A percentile compares a stretch with the other conserved stretches of the same genome.
These are phyloP conservation scores for Andricus grossulariae DNA, from an alignment of 1,140 invertebrate genomes.

Conservation along the genomic window DNA sequence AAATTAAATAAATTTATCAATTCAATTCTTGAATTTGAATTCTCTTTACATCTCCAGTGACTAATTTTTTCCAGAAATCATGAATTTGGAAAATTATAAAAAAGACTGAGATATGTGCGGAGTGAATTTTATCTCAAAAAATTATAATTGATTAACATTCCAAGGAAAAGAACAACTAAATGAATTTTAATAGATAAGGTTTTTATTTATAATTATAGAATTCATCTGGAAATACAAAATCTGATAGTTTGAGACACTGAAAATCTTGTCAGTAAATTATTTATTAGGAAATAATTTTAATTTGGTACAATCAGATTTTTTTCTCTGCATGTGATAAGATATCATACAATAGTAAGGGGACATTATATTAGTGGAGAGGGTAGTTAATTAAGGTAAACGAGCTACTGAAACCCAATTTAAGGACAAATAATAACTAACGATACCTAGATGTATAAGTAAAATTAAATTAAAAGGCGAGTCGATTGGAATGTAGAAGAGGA, in stretches of 20 bases:
- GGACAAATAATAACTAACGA: slow-evolving; percentile 23
- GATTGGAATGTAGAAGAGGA: slow-evolving; percentile 10
- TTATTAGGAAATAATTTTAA: slow-evolving; percentile 4
- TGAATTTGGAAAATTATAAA: slow-evolving; percentile 1
- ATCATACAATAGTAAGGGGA: slow-evolving; percentile 8
- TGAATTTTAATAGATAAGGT: not conserved
- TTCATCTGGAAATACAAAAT: not conserved
- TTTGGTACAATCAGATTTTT: not conserved
- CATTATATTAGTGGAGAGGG: slow-evolving; percentile 6
- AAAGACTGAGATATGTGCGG: slow-evolving; percentile 12
- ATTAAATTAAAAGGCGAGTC: not conserved
- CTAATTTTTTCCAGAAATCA: not conserved
- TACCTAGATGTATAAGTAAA: not conserved
- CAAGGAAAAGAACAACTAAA: no score
- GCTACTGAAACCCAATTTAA: slow-evolving; percentile 15
- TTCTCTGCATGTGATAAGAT: slow-evolving; percentile 20
- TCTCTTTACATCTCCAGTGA: no score
- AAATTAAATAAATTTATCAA: no score
- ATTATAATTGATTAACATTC: no score
- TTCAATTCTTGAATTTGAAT: no score
- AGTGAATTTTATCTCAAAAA: not conserved
- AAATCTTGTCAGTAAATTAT: slow-evolving; percentile 19
- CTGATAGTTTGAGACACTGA: not conserved
- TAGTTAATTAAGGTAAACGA: slow-evolving; percentile 28
- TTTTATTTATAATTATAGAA: not conserved